phyloP scores from a whole-genome alignment of 2,113 vertebrate species.

The Psephotus haematonotus region DNA sequence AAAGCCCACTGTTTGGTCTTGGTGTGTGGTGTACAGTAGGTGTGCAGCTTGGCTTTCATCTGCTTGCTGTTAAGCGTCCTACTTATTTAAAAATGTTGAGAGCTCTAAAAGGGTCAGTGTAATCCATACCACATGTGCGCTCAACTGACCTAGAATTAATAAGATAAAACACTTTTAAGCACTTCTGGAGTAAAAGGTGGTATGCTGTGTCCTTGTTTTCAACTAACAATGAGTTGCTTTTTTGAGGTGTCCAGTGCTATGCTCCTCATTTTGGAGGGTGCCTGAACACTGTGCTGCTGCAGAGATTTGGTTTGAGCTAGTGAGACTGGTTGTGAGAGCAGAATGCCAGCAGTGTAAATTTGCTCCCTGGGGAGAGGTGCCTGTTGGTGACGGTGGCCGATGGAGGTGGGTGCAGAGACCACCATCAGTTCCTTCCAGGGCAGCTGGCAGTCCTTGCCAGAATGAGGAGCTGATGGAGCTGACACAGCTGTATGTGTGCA shows the following conservation, averaged over 20 bases:
- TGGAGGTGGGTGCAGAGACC: neutral
- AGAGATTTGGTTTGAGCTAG: neutral
- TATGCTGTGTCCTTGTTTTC: rapidly evolving
- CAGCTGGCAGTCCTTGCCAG: rapidly evolving
- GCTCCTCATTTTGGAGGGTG: rapidly evolving
- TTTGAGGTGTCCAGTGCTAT: rapidly evolving
- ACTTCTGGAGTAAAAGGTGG: neutral
- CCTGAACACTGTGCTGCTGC: rapidly evolving
- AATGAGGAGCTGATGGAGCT: neutral
- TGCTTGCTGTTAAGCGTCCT: neutral
- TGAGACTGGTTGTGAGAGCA: neutral
- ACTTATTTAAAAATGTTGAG: slow-evolving; percentile 19
- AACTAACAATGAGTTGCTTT: neutral
- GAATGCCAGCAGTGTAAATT: neutral
- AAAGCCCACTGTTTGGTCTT: neutral
- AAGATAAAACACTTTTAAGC: neutral
- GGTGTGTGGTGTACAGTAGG: neutral
- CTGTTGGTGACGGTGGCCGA: rapidly evolving
- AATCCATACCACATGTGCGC: neutral
- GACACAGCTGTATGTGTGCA: neutral
- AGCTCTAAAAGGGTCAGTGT: slow-evolving; percentile 20
- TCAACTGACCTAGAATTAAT: slow-evolving; percentile 32
- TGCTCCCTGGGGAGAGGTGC: neutral
- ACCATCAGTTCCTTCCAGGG: neutral
- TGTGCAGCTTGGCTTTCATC: neutral